Base-by-base conservation (phyloP, 2,888 invertebrate species). In the Malachius bipustulatus region DNA sequence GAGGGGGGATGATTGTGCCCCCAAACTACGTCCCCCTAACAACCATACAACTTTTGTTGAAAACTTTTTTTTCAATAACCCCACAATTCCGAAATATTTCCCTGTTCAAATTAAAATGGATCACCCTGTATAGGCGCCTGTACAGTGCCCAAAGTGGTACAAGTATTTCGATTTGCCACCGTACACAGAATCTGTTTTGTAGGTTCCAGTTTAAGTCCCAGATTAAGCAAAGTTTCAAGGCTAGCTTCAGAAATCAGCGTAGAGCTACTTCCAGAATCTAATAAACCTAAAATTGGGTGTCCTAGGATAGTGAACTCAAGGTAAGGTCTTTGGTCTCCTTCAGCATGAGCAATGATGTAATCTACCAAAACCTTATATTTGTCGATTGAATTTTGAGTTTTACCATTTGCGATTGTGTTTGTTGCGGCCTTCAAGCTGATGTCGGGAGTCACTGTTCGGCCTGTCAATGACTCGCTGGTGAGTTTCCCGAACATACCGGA, bases 301-400 rank as follows among this genome's bases (percentile, higher is more conserved):
- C 35, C 41, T 19, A 36, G 39, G 9, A 44, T 6, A 9, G 32
- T 26, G 8, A 42, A 39, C 19, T 10, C 16, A 9, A 42, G 33
- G 34, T 39, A 37, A 14, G 42, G 40, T 26, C 36, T 26, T 19
- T 40, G 38, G 24, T 42, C 40, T 4, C 19, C 24, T 15, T 11
- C n/a, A 29, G 28, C 32, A 10, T 32, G 8, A 2, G 28, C 15
- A 26, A 39, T 39, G 24, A 24, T 24, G 24, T 8, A 24, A 9
- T 24, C 24, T 9, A 24, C 8, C 8, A 39, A 2, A 16, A 37
- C 35, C 8, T 30, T 16, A 11, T 35, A 14, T 33, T 37, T 12
- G 16, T 29, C 26, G 8, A 3, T 15, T n/a, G 29, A 35, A 30
- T 33, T 33, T n/a, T n/a, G n/a, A n/a, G n/a, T n/a, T n/a, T n/a